A percentile compares a stretch with the other conserved stretches of the same genome.
phyloP scores from a whole-genome alignment of 2,797 vertebrate genomes.

The Xenops minutus region DNA sequence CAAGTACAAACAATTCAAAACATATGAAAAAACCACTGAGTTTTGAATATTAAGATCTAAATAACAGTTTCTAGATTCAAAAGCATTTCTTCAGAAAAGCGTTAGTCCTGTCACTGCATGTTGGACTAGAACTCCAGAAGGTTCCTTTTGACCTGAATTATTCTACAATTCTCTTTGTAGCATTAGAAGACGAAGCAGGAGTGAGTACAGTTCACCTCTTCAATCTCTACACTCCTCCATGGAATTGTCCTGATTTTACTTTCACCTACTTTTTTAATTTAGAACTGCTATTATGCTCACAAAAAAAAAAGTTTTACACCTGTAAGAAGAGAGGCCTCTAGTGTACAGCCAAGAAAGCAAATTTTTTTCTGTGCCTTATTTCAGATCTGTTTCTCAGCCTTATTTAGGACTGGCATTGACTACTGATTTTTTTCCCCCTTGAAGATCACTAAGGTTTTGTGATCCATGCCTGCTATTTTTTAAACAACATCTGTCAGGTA shows the following conservation, averaged over 20 bases:
- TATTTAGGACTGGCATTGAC: not conserved
- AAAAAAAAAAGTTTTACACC: not conserved
- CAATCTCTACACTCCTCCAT: not conserved
- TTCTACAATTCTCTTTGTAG: not conserved
- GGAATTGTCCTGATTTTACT: not conserved
- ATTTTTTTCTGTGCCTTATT: not conserved
- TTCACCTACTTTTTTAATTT: not conserved
- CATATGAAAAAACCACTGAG: accelerated
- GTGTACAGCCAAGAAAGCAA: not conserved
- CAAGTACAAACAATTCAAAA: not conserved
- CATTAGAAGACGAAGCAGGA: not conserved
- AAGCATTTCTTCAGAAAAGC: not conserved
- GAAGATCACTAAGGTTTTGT: not conserved
- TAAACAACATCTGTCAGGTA: not conserved
- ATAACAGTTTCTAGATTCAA: not conserved
- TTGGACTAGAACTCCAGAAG: not conserved
- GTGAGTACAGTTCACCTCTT: not conserved
- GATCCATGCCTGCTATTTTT: not conserved
- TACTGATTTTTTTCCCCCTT: not conserved
- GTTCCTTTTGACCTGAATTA: not conserved
- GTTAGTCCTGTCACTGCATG: not conserved
- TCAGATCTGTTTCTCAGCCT: not conserved
- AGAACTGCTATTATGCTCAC: not conserved
- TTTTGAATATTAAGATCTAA: not conserved
- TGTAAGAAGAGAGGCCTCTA: not conserved